phyloP scores from a whole-genome alignment of 2,888 invertebrate species.

The Heliconius charithonia region DNA sequence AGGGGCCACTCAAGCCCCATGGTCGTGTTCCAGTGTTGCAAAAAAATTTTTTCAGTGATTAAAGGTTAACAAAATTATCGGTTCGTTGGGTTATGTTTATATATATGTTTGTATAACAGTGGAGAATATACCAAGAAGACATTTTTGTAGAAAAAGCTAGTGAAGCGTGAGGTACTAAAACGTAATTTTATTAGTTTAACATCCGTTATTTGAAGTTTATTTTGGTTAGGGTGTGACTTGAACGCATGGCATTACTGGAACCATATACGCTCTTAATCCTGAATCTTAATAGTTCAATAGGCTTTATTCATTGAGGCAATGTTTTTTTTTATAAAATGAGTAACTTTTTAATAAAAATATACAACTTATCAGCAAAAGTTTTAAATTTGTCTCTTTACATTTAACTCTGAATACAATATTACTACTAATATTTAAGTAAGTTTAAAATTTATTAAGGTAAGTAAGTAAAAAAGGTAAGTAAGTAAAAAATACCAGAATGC shows the following conservation, averaged over 20 bases:
- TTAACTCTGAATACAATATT: not conserved
- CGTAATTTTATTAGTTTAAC: conserved; percentile 57
- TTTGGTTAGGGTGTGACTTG: conserved; percentile 48
- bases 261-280: conserved; percentile 23
- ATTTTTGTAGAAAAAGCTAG: conserved; percentile 37
- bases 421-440: not conserved
- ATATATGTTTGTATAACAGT: not conserved
- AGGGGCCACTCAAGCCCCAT: no score
- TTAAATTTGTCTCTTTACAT: not conserved
- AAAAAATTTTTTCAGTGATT: no score
- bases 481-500: no score
- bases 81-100: not conserved
- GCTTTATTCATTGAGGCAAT: not conserved
- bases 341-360: not conserved
- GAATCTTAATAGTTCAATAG: conserved; percentile 4
- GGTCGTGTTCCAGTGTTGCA: no score
- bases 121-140: not conserved
- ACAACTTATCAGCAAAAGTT: not conserved
- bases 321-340: no score
- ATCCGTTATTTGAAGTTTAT: conserved; percentile 64
- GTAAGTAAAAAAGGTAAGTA: no score
- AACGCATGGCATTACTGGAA: conserved; percentile 34
- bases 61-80: not conserved
- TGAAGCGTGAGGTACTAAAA: conserved; percentile 41
- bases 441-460: not conserved